These are phyloP conservation scores for Lydus trimaculatus DNA, from an alignment of 2,888 invertebrate species.

Conservation along the genomic window DNA sequence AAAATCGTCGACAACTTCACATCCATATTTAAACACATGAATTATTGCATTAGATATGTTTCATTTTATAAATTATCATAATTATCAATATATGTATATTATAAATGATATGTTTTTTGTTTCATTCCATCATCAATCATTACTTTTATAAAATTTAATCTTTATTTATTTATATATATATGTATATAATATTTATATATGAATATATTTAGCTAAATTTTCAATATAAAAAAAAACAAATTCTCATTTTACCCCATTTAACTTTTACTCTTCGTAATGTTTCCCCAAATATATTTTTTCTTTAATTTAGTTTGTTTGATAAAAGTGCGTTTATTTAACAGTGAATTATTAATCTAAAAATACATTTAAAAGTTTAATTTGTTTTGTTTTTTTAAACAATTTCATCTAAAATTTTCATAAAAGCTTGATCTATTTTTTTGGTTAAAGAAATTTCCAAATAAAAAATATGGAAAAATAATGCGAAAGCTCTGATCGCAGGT, in stretches of 20 bases:
- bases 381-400: constrained; percentile 31
- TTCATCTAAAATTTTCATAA: not conserved
- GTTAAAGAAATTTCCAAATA: too few relatives aligned
- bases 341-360: constrained; percentile 40
- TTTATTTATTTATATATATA: constrained; percentile 27
- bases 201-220: constrained; percentile 42
- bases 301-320: not conserved
- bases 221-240: constrained; percentile 49
- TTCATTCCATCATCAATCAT: not conserved
- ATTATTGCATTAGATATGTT: constrained; percentile 48
- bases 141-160: not conserved
- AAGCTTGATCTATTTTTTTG: not conserved
- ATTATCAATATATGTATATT: constrained; percentile 39
- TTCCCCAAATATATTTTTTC: not conserved
- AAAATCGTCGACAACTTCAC: constrained; percentile 39
- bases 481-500: too few relatives aligned
- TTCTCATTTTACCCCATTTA: constrained; percentile 39
- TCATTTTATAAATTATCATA: constrained; percentile 16
- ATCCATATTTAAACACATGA: constrained; percentile 38
- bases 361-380: constrained; percentile 46
- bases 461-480: too few relatives aligned
- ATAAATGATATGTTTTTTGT: constrained; percentile 25
- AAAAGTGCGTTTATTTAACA: constrained; percentile 51
- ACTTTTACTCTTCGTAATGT: constrained; percentile 19
- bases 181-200: not conserved